Conservation (phyloP, 2,113 vertebrate genomes). For the Nesoenas mayeri region DNA sequence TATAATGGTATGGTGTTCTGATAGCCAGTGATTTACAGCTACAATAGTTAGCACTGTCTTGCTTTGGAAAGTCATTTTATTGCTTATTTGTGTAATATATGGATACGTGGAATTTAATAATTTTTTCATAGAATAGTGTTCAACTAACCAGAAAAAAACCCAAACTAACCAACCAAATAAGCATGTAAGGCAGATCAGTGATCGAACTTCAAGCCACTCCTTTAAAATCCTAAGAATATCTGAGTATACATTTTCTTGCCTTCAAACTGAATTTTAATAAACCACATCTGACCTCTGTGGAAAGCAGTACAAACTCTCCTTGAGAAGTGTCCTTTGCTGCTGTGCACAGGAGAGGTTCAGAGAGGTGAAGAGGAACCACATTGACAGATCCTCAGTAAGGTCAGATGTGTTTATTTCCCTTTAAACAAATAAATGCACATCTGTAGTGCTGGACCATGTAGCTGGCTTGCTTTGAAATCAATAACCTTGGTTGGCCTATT, state of each 20-base stretch:
- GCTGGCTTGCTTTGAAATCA: background rate
- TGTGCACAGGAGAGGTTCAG: background rate
- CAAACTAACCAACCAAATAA: background rate
- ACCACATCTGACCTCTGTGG: background rate
- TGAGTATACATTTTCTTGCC: background rate
- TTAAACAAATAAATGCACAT: background rate
- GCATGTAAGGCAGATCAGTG: background rate
- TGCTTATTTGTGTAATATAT: slow-evolving; percentile 38
- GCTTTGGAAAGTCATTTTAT: slow-evolving; percentile 24
- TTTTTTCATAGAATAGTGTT: background rate
- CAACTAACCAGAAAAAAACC: background rate
- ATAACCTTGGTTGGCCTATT: background rate
- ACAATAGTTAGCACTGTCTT: background rate
- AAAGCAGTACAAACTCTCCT: background rate
- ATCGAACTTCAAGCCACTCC: background rate
- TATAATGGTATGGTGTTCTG: background rate
- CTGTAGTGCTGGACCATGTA: background rate
- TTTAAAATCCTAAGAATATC: background rate
- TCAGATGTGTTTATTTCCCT: background rate
- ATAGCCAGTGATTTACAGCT: slow-evolving; percentile 42
- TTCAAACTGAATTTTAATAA: background rate
- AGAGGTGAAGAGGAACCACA: background rate
- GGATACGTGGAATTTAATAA: background rate
- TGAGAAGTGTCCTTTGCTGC: fast-evolving
- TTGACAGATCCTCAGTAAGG: background rate